Conservation (phyloP, 2,888 invertebrate genomes). For the Seira sanloemensis region DNA sequence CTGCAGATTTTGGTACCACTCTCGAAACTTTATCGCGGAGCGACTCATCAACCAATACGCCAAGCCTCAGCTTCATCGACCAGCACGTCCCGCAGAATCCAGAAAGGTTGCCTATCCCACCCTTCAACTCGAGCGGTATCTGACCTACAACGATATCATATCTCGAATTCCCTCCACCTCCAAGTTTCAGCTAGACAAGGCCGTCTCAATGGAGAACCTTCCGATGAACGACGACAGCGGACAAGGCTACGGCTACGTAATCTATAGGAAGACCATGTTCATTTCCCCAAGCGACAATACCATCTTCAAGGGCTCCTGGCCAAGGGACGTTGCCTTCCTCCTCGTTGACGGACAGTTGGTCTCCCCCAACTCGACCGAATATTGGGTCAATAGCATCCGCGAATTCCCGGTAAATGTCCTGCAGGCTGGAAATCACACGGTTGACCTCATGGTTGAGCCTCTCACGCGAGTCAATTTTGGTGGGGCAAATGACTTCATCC, state of each 20-base stretch:
- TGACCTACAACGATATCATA: constrained; percentile 73
- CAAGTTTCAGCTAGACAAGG: constrained; percentile 45
- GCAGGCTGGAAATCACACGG: constrained; percentile 52
- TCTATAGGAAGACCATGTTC: constrained; percentile 76
- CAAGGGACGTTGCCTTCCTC: constrained; percentile 57
- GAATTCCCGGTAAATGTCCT: constrained; percentile 34
- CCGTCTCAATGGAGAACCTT: constrained; percentile 74
- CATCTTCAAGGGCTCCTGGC: constrained; percentile 56
- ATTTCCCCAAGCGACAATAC: constrained; percentile 27
- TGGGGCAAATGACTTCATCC: constrained; percentile 75
- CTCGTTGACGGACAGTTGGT: constrained; percentile 51
- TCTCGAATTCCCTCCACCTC: constrained; percentile 67
- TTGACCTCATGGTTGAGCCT: constrained; percentile 77
- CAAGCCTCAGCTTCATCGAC: constrained; percentile 70
- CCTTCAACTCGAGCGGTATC: constrained; percentile 70
- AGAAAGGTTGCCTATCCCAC: constrained; percentile 75
- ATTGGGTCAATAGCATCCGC: constrained; percentile 58
- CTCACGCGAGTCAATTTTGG: constrained; percentile 77
- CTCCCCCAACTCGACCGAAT: constrained; percentile 37
- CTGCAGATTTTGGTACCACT: constrained; percentile 67
- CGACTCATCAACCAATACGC: constrained; percentile 73
- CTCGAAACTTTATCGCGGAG: constrained; percentile 71
- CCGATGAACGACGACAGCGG: constrained; percentile 75
- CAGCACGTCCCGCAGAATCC: constrained; percentile 75
- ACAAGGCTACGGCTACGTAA: constrained; percentile 79